Evolutionary conservation across 2,888 invertebrate genomes (phyloP).

Genomic region (Chloroclysta siterata): DNA sequence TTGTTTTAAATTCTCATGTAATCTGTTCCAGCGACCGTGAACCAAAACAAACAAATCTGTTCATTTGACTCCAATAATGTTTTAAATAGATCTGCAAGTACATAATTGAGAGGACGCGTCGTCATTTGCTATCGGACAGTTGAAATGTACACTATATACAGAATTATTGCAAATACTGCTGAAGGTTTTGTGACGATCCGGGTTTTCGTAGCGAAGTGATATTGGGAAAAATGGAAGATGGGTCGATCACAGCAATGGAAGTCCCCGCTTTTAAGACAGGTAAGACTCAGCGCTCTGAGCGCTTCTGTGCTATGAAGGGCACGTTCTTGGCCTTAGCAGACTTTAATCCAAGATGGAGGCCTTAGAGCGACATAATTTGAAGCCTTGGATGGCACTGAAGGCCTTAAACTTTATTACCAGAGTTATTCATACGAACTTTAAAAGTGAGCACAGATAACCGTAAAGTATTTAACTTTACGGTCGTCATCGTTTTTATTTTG

Average conservation of each 20-base stretch:
- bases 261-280: slow-evolving; percentile 31
- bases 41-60: slow-evolving; percentile 14
- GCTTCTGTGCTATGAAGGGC: background rate
- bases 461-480: too few relatives aligned
- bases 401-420: too few relatives aligned
- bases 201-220: slow-evolving; percentile 10
- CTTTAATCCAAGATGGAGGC: too few relatives aligned
- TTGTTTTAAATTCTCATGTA: background rate
- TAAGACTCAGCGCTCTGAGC: background rate
- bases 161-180: slow-evolving; percentile 1
- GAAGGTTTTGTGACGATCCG: slow-evolving; percentile 1
- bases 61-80: slow-evolving; percentile 19
- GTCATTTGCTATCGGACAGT: slow-evolving; percentile 15
- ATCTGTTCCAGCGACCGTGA: slow-evolving; percentile 4
- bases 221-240: slow-evolving; percentile 15
- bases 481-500: too few relatives aligned
- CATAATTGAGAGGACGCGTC: slow-evolving; percentile 3
- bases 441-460: background rate
- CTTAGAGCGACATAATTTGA: too few relatives aligned
- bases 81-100: slow-evolving; percentile 9
- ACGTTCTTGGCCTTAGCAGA: background rate
- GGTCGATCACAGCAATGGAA: slow-evolving; percentile 16
- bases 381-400: background rate
- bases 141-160: slow-evolving; percentile 19
- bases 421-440: background rate